phyloP scores from a whole-genome alignment of 2,113 vertebrate species.

The Trogon melanurus region DNA sequence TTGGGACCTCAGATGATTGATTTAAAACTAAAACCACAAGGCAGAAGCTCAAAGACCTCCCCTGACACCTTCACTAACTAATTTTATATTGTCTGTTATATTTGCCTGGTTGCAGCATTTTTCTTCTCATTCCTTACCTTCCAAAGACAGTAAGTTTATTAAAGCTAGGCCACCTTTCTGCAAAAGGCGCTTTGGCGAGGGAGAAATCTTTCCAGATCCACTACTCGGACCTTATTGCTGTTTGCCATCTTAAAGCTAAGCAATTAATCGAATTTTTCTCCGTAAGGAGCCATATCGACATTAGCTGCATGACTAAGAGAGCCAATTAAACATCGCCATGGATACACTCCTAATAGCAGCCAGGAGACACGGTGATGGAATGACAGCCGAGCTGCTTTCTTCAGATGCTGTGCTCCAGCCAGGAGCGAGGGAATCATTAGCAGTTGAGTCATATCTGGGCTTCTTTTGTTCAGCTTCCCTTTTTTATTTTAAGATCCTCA shows the following conservation, averaged over 20 bases:
- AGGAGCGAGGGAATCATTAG: conserved; percentile 43
- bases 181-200: not conserved
- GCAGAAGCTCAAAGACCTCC: not conserved
- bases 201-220: not conserved
- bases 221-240: not conserved
- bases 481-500: conserved; percentile 56
- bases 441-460: conserved; percentile 39
- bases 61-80: not conserved
- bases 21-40: not conserved
- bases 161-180: not conserved
- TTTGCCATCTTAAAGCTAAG: not conserved
- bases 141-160: not conserved
- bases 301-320: conserved; percentile 16
- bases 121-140: not conserved
- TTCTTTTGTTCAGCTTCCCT: conserved; percentile 30
- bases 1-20: not conserved
- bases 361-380: not conserved
- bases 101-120: not conserved
- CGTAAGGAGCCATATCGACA: not conserved
- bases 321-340: conserved; percentile 58
- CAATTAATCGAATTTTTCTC: conserved; percentile 28
- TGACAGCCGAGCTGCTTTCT: not conserved
- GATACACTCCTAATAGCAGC: conserved; percentile 34
- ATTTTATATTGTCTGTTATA: not conserved
- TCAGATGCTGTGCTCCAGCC: conserved; percentile 16